phyloP scores from a whole-genome alignment of 2,888 invertebrate species.

The Aplocera efformata region DNA sequence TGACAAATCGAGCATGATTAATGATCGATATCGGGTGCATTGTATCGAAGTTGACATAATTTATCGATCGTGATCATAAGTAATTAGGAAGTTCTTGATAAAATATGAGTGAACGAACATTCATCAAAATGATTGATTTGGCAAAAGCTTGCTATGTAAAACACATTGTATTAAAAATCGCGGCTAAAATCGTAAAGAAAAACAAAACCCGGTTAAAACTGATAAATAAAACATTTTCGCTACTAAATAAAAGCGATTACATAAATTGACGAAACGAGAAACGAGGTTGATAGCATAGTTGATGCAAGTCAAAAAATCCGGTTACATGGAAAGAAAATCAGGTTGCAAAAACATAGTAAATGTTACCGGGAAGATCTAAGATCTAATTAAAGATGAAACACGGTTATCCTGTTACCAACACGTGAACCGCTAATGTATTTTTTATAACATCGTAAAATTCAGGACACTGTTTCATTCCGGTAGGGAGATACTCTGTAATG shows the following conservation, averaged over 20 bases:
- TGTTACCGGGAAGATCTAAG: slow-evolving; percentile 46
- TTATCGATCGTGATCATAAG: slow-evolving; percentile 21
- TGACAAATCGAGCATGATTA: slow-evolving; percentile 49
- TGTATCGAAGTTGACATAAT: slow-evolving; percentile 24
- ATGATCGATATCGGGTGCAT: slow-evolving; percentile 26
- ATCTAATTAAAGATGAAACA: slow-evolving; percentile 56
- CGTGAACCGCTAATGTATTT: slow-evolving; percentile 25
- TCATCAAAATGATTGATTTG: slow-evolving; percentile 1
- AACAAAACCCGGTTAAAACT: slow-evolving; percentile 22
- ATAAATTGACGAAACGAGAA: slow-evolving; percentile 27
- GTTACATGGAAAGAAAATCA: slow-evolving; percentile 17
- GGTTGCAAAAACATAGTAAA: slow-evolving; percentile 54
- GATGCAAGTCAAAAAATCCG: slow-evolving; percentile 22
- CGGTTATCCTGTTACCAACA: slow-evolving; percentile 54
- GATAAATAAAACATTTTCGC: slow-evolving; percentile 22
- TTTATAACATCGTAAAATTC: slow-evolving; percentile 22
- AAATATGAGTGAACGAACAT: slow-evolving; percentile 16
- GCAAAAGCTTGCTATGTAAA: slow-evolving; percentile 1
- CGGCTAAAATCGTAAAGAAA: slow-evolving; percentile 1
- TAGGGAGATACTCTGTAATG: slow-evolving; percentile 14
- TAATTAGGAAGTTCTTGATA: slow-evolving; percentile 18
- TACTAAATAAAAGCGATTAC: slow-evolving; percentile 22
- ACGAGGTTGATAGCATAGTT: slow-evolving; percentile 30
- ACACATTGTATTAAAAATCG: slow-evolving; percentile 1
- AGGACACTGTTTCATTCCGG: slow-evolving; percentile 18